These are phyloP conservation scores for Calliscelio sp. DNA, from an alignment of 2,888 invertebrate genomes.

Conservation along the genomic window DNA sequence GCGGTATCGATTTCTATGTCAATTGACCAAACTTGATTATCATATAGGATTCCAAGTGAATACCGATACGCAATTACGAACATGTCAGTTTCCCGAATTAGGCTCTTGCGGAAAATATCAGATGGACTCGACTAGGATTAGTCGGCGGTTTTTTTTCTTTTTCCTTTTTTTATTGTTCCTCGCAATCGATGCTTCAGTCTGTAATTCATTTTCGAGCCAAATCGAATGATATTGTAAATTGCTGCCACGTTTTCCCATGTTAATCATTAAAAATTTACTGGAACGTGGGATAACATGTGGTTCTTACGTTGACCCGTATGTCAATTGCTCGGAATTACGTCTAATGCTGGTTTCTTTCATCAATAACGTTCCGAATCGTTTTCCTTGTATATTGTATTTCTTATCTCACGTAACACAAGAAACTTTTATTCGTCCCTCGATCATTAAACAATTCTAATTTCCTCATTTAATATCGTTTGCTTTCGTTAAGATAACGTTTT, in stretches of 20 bases:
- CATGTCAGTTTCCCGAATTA: constrained; percentile 52
- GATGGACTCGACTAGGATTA: background rate
- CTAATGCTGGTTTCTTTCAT: background rate
- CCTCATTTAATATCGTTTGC: no score
- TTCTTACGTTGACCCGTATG: background rate
- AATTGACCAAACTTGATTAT: constrained; percentile 62
- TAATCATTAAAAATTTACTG: constrained; percentile 5
- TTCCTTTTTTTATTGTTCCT: no score
- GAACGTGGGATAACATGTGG: background rate
- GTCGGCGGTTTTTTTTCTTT: no score
- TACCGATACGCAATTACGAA: constrained; percentile 59
- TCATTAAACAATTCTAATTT: no score
- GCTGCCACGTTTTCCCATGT: background rate
- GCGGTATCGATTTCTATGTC: constrained; percentile 60
- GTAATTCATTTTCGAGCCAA: background rate
- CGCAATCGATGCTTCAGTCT: no score
- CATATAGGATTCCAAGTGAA: constrained; percentile 54
- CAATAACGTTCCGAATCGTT: background rate
- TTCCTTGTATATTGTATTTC: background rate
- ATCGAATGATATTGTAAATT: background rate
- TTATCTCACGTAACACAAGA: background rate
- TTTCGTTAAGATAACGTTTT: no score
- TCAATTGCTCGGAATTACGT: background rate
- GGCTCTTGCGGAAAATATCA: constrained; percentile 20
- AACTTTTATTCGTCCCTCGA: no score